These are phyloP conservation scores for Drosophila virilis DNA, from an alignment of 1,140 invertebrate species.

Conservation along the genomic window DNA sequence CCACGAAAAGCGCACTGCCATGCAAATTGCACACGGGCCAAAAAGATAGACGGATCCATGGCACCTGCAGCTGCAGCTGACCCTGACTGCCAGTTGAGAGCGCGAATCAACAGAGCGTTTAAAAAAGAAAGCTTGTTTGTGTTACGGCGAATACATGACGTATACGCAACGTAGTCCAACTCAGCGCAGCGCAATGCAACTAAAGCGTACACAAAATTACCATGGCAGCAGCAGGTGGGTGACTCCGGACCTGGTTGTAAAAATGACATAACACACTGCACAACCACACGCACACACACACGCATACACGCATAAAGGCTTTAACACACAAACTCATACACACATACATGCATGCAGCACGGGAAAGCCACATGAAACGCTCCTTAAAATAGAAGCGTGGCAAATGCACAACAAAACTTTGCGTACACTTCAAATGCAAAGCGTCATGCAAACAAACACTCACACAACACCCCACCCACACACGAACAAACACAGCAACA, in stretches of 20 bases:
- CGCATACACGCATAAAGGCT: background rate
- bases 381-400: slow-evolving; percentile 55
- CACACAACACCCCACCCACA: background rate
- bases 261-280: slow-evolving; percentile 24
- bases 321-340: slow-evolving; percentile 4
- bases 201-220: slow-evolving; percentile 38
- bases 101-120: slow-evolving; percentile 17
- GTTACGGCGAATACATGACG: slow-evolving; percentile 41
- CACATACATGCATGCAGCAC: background rate
- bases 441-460: slow-evolving; percentile 24
- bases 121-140: slow-evolving; percentile 38
- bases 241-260: background rate
- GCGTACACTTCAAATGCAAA: slow-evolving; percentile 45
- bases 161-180: slow-evolving; percentile 66
- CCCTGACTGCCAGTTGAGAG: slow-evolving; percentile 4
- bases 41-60: background rate
- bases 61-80: slow-evolving; percentile 8
- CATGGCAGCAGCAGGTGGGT: slow-evolving; percentile 60
- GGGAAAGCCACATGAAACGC: slow-evolving; percentile 32
- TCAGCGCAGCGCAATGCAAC: slow-evolving; percentile 6
- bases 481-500: background rate
- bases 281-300: background rate
- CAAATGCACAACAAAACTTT: slow-evolving; percentile 62
- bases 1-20: slow-evolving; percentile 68
- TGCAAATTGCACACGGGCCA: slow-evolving; percentile 44